Evolutionary conservation across 2,113 vertebrate species (phyloP), one percentile per base, ranked within the genome.

Genomic region (Empidonax alnorum): DNA sequence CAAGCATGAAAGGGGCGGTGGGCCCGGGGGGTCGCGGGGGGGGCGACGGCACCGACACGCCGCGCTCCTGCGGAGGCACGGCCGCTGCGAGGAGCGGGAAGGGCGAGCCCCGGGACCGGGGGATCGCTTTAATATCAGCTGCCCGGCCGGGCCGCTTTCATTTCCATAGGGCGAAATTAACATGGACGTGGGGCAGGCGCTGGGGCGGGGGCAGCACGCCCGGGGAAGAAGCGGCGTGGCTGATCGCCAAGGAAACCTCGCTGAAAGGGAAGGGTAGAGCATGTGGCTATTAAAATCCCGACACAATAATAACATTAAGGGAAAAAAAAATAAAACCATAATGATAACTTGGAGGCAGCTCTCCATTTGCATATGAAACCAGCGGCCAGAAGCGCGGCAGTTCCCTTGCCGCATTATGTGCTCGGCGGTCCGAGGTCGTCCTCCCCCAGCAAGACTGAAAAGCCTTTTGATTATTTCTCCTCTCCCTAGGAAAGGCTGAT

Each of bases 391-490:
- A 87, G 71, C 62, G 61, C 84, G 52, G 86, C 87, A 75, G 92
- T 50, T 62, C 90, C 72, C 84, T 87, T 33, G 92, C 90, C 41
- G 74, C 90, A 90, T 94, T 82, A 81, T 95, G 87, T 50, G 78
- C 74, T 79, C 72, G 66, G 68, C 72, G 25, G 87, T 89, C 87
- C 67, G 81, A 86, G 89, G 55, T 62, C 87, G 63, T 62, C 35
- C 25, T 27, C 30, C 42, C 67, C 79, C 7, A 55, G 87, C 41
- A 84, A 79, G 83, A 68, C 92, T 96, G 97, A 89, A 94, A 96
- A 94, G 91, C 78, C 76, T 92, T 97, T 97, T 96, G 97, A 98
- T 97, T 98, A 96, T 94, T 94, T 96, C 95, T 97, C 95, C 94
- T 97, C 66, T 89, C 66, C 79, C 58, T 81, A 35, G 77, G 85